Conservation (phyloP, 2,888 invertebrate species). For the Ischnus inquisitorius region DNA sequence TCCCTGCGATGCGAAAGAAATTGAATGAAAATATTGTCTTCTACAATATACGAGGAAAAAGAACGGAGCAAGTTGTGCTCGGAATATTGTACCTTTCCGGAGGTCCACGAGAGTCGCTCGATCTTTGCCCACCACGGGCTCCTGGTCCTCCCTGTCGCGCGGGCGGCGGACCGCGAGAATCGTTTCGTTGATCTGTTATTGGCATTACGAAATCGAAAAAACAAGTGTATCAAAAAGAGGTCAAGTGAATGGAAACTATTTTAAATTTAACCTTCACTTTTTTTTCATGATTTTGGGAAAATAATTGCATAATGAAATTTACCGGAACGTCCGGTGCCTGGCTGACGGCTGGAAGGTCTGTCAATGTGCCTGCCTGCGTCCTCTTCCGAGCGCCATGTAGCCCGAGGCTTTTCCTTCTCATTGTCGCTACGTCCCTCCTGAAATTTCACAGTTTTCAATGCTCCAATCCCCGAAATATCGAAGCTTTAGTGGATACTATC, state of each 20-base stretch:
- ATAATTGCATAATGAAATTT: slow-evolving; percentile 34
- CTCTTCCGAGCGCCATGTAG: slow-evolving; percentile 80
- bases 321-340: slow-evolving; percentile 76
- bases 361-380: slow-evolving; percentile 77
- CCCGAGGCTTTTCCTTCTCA: slow-evolving; percentile 76
- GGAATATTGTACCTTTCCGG: slow-evolving; percentile 73
- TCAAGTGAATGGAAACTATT: no score
- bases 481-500: neutral
- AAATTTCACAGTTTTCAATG: slow-evolving; percentile 36
- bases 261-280: neutral
- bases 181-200: slow-evolving; percentile 71
- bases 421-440: slow-evolving; percentile 81
- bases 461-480: neutral
- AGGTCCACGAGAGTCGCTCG: slow-evolving; percentile 75
- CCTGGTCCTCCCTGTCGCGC: slow-evolving; percentile 71
- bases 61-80: neutral
- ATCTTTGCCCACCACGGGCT: slow-evolving; percentile 68
- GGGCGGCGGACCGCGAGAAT: slow-evolving; percentile 74
- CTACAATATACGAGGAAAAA: neutral
- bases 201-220: neutral
- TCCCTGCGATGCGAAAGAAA: slow-evolving; percentile 70
- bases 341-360: slow-evolving; percentile 71
- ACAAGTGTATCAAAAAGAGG: neutral
- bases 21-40: neutral
- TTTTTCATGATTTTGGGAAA: neutral